Conservation (phyloP, 2,888 invertebrate species). For the Watsonalla cultraria region DNA sequence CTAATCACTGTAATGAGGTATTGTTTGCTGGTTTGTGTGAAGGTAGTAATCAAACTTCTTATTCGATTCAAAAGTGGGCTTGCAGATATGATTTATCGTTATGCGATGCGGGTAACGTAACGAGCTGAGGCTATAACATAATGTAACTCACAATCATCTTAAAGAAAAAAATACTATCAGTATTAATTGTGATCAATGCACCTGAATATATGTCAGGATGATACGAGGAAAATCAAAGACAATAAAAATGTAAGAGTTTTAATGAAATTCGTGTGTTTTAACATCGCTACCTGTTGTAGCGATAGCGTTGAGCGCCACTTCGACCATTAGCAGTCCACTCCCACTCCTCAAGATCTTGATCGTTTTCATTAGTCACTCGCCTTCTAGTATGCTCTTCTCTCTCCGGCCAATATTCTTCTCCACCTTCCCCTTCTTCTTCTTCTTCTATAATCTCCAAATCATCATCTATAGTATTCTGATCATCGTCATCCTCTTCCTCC, state of each 20-base stretch:
- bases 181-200: too few species aligned
- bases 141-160: too few species aligned
- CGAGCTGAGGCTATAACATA: too few species aligned
- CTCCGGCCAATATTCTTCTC: slow-evolving; percentile 54
- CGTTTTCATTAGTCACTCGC: slow-evolving; percentile 38
- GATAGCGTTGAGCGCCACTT: slow-evolving; percentile 61
- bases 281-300: slow-evolving; percentile 57
- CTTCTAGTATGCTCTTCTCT: slow-evolving; percentile 43
- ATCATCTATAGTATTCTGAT: slow-evolving; percentile 39
- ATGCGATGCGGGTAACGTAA: too few species aligned
- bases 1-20: too few species aligned
- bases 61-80: too few species aligned
- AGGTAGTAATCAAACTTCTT: too few species aligned
- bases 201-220: too few species aligned
- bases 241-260: slow-evolving; percentile 11
- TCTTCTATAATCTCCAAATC: slow-evolving; percentile 63
- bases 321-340: slow-evolving; percentile 55
- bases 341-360: slow-evolving; percentile 72
- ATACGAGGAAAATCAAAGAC: too few species aligned
- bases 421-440: slow-evolving; percentile 60
- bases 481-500: slow-evolving; percentile 59
- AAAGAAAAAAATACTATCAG: too few species aligned
- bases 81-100: too few species aligned
- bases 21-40: too few species aligned
- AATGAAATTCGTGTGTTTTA: slow-evolving; percentile 32